Conservation (phyloP, 2,888 invertebrate species). For the Mythimna lalbum region DNA sequence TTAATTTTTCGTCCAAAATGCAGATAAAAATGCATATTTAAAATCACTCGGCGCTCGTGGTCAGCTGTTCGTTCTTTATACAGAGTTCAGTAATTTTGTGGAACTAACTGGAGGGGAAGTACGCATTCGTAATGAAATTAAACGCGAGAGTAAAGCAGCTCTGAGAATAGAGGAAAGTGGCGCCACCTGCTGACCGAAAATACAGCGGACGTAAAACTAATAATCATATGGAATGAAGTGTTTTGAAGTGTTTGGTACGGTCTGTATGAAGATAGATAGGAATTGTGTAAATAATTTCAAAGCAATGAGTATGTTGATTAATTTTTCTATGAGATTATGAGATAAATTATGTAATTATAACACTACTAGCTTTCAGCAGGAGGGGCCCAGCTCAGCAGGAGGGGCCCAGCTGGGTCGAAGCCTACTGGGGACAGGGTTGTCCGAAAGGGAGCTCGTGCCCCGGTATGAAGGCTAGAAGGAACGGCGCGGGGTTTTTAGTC, state of each 20-base stretch:
- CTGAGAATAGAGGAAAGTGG: constrained; percentile 44
- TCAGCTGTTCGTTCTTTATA: constrained; percentile 40
- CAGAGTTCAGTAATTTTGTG: constrained; percentile 43
- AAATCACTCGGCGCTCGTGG: constrained; percentile 46
- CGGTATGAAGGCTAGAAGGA: too few relatives aligned
- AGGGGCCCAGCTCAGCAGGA: too few relatives aligned
- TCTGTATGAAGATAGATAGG: background rate
- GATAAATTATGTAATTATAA: too few relatives aligned
- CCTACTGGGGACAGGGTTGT: too few relatives aligned
- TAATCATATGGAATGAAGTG: constrained; percentile 10
- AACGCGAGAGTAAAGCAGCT: constrained; percentile 47
- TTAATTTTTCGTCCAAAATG: constrained; percentile 16
- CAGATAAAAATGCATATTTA: constrained; percentile 49
- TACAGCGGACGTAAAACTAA: constrained; percentile 23
- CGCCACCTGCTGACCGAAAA: constrained; percentile 55
- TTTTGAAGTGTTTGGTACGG: constrained; percentile 32
- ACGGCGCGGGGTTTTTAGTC: too few relatives aligned
- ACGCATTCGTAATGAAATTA: constrained; percentile 58
- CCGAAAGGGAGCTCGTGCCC: too few relatives aligned
- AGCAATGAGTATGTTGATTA: background rate
- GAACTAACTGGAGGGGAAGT: constrained; percentile 54
- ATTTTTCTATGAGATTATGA: background rate
- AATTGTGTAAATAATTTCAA: constrained; percentile 2
- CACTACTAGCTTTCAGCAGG: too few relatives aligned
- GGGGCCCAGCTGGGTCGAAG: too few relatives aligned